These are phyloP conservation scores for Triplophysa bombifrons DNA, from an alignment of 2,797 vertebrate species.

Conservation along the genomic window DNA sequence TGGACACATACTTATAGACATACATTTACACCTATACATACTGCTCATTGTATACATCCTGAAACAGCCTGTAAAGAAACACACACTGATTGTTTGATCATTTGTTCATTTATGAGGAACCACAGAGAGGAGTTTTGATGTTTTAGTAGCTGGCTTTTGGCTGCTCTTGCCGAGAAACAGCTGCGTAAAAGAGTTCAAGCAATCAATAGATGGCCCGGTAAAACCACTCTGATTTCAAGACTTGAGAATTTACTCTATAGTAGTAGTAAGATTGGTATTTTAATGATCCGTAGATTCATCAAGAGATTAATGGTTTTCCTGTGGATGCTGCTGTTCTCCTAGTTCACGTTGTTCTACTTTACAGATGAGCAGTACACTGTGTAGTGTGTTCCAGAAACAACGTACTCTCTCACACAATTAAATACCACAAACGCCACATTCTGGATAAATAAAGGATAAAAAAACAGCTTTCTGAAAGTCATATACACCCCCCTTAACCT, in stretches of 20 bases:
- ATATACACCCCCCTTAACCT: not conserved
- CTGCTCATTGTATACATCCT: too few species aligned
- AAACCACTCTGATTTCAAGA: not conserved
- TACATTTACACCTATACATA: too few species aligned
- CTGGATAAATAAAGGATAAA: too few species aligned
- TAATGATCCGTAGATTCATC: not conserved
- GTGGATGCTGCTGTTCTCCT: not conserved
- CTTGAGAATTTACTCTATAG: not conserved
- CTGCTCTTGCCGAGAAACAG: not conserved
- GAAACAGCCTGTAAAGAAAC: too few species aligned
- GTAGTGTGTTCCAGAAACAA: not conserved
- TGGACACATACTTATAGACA: too few species aligned
- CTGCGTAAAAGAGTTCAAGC: not conserved
- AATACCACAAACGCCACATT: too few species aligned
- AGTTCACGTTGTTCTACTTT: not conserved
- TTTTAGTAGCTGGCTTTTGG: not conserved
- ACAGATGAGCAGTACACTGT: not conserved
- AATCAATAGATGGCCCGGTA: not conserved
- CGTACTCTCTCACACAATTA: not conserved
- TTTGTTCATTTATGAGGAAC: not conserved
- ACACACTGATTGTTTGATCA: too few species aligned
- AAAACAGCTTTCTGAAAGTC: not conserved
- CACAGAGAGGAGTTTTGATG: not conserved
- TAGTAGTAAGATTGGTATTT: not conserved
- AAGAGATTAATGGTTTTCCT: not conserved